A percentile compares a stretch with the other conserved stretches of the same genome.
Conservation (phyloP, 1,140 invertebrate species). For the Bombus superbus region DNA sequence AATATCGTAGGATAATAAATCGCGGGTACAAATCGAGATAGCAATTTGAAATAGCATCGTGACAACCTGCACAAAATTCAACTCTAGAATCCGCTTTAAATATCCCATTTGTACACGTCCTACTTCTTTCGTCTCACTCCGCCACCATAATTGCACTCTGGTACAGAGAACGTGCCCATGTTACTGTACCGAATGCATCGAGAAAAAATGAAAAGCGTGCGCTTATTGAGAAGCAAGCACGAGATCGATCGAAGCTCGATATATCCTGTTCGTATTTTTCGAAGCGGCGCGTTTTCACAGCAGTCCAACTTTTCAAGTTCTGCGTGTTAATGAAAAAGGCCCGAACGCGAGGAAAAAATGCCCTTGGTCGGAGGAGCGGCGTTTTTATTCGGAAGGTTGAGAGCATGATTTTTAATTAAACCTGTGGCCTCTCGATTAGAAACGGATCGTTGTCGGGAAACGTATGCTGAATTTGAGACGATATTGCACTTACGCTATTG, state of each 20-base stretch:
- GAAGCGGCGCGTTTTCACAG: not conserved
- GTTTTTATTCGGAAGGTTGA: not conserved
- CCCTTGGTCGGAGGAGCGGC: no score
- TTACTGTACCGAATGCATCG: not conserved
- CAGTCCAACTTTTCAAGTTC: not conserved
- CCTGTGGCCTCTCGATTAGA: not conserved
- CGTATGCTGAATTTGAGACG: no score
- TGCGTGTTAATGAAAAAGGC: not conserved
- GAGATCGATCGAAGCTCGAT: not conserved
- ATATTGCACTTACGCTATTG: no score
- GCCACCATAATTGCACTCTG: not conserved
- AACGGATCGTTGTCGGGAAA: not conserved
- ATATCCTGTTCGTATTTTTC: not conserved
- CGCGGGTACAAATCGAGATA: no score
- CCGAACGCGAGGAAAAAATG: not conserved
- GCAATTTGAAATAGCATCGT: no score
- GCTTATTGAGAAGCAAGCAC: not conserved
- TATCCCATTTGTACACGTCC: no score
- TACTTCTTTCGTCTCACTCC: not conserved
- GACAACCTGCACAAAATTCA: no score
- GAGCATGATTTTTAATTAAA: conserved; percentile 3
- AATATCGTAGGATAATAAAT: no score
- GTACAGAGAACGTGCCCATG: not conserved
- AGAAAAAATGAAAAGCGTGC: not conserved
- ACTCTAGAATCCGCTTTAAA: no score